These are phyloP conservation scores for Pavo muticus DNA, from an alignment of 2,113 vertebrate genomes.

Conservation along the genomic window DNA sequence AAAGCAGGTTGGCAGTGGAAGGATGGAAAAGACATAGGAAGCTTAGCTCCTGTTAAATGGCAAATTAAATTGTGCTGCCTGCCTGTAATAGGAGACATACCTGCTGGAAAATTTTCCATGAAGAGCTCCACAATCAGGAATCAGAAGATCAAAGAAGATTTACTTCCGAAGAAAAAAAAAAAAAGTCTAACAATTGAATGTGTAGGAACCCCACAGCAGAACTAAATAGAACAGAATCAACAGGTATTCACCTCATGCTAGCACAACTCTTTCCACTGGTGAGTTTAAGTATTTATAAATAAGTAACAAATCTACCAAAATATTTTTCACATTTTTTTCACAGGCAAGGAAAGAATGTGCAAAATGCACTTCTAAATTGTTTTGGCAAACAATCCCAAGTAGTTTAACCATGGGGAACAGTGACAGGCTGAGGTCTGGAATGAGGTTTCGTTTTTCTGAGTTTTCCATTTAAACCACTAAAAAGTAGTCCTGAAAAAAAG, in stretches of 20 bases:
- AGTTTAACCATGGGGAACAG: background rate
- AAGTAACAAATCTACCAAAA: background rate
- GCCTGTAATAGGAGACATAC: background rate
- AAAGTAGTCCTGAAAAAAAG: background rate
- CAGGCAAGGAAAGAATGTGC: background rate
- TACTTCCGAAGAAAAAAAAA: background rate
- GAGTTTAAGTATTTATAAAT: background rate
- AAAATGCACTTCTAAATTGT: background rate
- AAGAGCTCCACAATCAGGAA: background rate
- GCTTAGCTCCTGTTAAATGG: constrained; percentile 20
- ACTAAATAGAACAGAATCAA: background rate
- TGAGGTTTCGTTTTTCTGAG: background rate
- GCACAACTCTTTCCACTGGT: background rate
- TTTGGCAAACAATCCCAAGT: background rate
- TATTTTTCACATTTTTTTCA: background rate
- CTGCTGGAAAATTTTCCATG: background rate
- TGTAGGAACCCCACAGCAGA: background rate
- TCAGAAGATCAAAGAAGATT: background rate
- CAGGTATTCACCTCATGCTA: background rate
- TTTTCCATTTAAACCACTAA: background rate
- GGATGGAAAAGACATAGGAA: constrained; percentile 20
- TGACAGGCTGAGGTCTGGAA: background rate
- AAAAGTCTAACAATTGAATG: background rate
- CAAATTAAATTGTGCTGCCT: background rate
- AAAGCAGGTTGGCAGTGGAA: background rate